Percentiles rank a stretch among this genome's conserved stretches.
These are phyloP conservation scores for Tympanoctomys barrerae DNA, from an alignment of 2,797 vertebrate species.

Conservation along the genomic window DNA sequence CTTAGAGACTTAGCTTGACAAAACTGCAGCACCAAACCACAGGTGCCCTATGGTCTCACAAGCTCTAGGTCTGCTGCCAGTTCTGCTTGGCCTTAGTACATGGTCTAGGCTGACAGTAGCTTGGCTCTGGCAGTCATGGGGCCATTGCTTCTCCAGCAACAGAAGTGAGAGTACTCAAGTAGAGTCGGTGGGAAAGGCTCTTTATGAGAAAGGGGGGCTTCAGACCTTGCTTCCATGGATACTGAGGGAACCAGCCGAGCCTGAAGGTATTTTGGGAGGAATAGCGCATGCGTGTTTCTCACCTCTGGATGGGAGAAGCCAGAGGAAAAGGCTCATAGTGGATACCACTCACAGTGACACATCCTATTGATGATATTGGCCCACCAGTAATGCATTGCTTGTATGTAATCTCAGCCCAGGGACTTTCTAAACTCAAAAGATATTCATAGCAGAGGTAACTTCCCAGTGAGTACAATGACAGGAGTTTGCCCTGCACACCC, in stretches of 20 bases:
- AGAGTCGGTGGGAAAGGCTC: background rate
- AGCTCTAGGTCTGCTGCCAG: no score
- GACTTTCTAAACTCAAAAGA: conserved; percentile 12
- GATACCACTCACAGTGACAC: background rate
- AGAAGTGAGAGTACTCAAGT: background rate
- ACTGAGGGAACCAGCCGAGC: accelerated
- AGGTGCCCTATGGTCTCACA: background rate
- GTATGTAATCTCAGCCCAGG: background rate
- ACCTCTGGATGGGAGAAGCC: background rate
- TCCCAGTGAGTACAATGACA: conserved; percentile 2
- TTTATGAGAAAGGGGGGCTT: background rate
- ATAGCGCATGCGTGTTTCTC: no score
- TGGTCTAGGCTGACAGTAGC: no score
- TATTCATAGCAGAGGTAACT: background rate
- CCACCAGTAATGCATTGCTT: background rate
- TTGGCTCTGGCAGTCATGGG: background rate
- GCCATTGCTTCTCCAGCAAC: background rate
- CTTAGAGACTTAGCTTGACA: background rate
- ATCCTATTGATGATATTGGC: background rate
- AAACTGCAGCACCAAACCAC: background rate
- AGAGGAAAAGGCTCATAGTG: background rate
- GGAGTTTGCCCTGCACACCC: conserved; percentile 64
- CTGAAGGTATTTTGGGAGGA: background rate
- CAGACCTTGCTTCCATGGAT: background rate
- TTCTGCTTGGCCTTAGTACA: background rate